Evolutionary conservation across 1,140 invertebrate genomes (phyloP), one percentile per base, ranked within the genome.

Genomic region (Pollicipes pollicipes): DNA sequence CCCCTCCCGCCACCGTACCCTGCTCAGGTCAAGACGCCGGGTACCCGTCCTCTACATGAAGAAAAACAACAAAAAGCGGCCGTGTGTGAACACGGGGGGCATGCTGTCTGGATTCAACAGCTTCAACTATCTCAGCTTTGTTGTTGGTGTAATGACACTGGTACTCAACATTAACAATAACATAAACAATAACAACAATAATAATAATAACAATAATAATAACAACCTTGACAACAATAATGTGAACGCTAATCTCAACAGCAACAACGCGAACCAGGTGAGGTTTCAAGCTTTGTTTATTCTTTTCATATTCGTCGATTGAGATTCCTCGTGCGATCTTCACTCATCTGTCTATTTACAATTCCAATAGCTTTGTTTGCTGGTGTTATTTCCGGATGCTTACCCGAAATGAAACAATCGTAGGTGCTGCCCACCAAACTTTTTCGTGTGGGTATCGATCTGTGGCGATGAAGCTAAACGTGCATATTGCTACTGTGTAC

Each of bases 191-290:
- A 73, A 73, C 29, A 73, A 73, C 30, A 71, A 71, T 37, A 73
- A 73, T 30, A 73, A 73, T 30, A 73, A 73, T 30, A 68, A 71
- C 30, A 73, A 73, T 21, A 71, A 71, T 30, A 73, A 73, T 58
- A 73, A 73, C 45, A 71, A 73, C 45, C 68, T 73, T 8, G 70
- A 69, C 30, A 73, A 73, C 27, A 73, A 73, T 32, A 73, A 73
- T 27, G 70, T 73, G 30, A 73, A 73, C 35, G 28, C 72, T 6
- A 73, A 73, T 30, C 63, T 70, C 66, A 73, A 73, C 68, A 73
- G 70, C 8, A 70, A 73, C 37, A 73, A 73, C 64, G 72, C 70
- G 24, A 73, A 73, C 30, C 72, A 73, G 70, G 72, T 73, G 21
- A 37, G 70, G 68, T n/a, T n/a, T n/a, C n/a, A n/a, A n/a, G n/a